A percentile compares a stretch with the other conserved stretches of the same genome.
phyloP scores from a whole-genome alignment of 2,888 invertebrate genomes.

The Liopterus haemorrhoidalis region DNA sequence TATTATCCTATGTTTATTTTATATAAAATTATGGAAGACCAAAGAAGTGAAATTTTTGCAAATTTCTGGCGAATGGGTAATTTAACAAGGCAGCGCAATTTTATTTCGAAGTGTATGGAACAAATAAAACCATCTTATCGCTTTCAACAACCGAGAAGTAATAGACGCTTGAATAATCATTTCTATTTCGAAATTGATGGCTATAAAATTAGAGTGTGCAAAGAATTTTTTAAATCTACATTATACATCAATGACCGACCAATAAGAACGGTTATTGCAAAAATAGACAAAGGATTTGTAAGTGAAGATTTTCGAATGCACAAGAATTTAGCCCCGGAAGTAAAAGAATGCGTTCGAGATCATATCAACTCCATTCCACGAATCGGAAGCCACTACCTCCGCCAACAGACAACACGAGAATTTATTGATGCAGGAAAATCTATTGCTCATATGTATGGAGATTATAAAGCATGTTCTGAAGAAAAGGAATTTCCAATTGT shows the following conservation, averaged over 20 bases:
- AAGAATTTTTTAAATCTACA: conserved; percentile 11
- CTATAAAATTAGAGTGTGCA: conserved; percentile 8
- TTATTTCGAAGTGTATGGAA: conserved; percentile 7
- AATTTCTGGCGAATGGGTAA: neutral
- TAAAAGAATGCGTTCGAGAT: conserved; percentile 27
- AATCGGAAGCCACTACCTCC: conserved; percentile 30
- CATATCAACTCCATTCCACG: conserved; percentile 32
- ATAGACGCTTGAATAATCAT: conserved; percentile 2
- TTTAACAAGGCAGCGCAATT: neutral
- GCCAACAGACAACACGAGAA: conserved; percentile 13
- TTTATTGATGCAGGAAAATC: conserved; percentile 33
- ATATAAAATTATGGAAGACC: too few relatives aligned
- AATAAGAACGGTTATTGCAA: neutral
- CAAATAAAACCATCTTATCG: neutral
- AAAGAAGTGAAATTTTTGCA: neutral
- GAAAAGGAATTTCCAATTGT: conserved; percentile 22
- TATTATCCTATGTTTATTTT: too few relatives aligned
- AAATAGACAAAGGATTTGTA: conserved; percentile 4
- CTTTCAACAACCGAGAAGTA: neutral
- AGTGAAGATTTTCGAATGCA: conserved; percentile 30
- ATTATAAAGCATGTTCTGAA: conserved; percentile 28
- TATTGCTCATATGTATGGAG: conserved; percentile 29
- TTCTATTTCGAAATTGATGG: conserved; percentile 7
- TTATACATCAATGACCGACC: conserved; percentile 1
- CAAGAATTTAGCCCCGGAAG: conserved; percentile 22